Evolutionary conservation across 1,140 invertebrate species (phyloP).

Genomic region (Drusus annulatus): DNA sequence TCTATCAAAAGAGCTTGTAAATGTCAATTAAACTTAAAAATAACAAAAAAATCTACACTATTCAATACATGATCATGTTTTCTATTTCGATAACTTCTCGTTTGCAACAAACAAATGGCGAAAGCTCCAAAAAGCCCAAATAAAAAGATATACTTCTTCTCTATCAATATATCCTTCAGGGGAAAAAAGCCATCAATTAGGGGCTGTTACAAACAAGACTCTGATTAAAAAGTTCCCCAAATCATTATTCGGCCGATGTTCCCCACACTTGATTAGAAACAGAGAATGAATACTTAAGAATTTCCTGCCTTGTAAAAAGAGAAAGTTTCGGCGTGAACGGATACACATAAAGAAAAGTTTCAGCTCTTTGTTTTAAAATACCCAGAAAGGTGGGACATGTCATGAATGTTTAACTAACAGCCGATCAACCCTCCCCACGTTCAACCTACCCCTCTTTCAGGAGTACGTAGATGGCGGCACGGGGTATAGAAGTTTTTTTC

Average conservation of each 20-base stretch:
- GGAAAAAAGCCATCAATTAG: not conserved
- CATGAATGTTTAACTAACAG: constrained; percentile 5
- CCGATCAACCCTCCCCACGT: not conserved
- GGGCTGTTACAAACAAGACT: not conserved
- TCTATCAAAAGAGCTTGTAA: too few species aligned
- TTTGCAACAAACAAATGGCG: too few species aligned
- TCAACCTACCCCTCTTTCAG: not conserved
- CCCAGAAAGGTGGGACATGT: not conserved
- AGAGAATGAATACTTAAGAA: not conserved
- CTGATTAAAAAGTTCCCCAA: constrained; percentile 7
- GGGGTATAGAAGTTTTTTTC: too few species aligned
- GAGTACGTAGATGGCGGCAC: not conserved
- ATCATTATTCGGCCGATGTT: not conserved
- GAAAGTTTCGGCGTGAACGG: constrained; percentile 1
- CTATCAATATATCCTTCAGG: not conserved
- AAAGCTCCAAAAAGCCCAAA: too few species aligned
- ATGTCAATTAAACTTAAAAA: too few species aligned
- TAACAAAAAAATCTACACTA: too few species aligned
- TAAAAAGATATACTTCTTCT: too few species aligned
- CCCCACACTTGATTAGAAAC: constrained; percentile 9
- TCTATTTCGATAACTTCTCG: too few species aligned
- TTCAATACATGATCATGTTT: too few species aligned
- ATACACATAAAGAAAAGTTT: constrained; percentile 23
- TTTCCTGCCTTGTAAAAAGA: not conserved
- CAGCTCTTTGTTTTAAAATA: constrained; percentile 26